These are phyloP conservation scores for Alloplasta piceator DNA, from an alignment of 2,888 invertebrate genomes.

Conservation along the genomic window DNA sequence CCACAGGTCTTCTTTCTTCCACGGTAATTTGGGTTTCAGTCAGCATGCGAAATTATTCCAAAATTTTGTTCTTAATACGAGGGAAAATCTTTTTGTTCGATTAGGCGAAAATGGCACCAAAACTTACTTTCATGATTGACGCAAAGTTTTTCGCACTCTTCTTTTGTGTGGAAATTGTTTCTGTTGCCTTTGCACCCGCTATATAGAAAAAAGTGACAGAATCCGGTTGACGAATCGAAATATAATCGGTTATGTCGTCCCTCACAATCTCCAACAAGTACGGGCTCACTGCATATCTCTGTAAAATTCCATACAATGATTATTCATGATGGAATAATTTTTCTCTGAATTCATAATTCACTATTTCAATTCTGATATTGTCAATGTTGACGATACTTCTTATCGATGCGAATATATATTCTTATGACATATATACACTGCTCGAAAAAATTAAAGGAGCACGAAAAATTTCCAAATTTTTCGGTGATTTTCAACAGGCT, in stretches of 20 bases:
- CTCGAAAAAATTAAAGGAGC: too few relatives aligned
- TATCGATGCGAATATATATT: too few relatives aligned
- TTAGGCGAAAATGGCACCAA: background rate
- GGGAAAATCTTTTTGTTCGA: background rate
- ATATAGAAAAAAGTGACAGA: constrained; percentile 93
- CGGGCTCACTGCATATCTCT: constrained; percentile 80
- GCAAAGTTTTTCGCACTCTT: constrained; percentile 89
- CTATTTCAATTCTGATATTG: too few relatives aligned
- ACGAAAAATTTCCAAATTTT: too few relatives aligned
- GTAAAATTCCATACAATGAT: constrained; percentile 37
- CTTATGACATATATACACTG: too few relatives aligned
- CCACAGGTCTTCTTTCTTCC: constrained; percentile 67
- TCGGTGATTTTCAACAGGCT: too few relatives aligned
- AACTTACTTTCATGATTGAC: constrained; percentile 84
- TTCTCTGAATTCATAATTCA: background rate
- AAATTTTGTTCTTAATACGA: constrained; percentile 6
- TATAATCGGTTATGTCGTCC: constrained; percentile 80
- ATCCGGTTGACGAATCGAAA: constrained; percentile 88
- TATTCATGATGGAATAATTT: background rate
- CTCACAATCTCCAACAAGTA: constrained; percentile 72
- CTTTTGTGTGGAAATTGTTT: constrained; percentile 92
- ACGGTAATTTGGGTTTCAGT: constrained; percentile 56
- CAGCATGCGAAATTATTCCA: constrained; percentile 69
- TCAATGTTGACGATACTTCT: too few relatives aligned
- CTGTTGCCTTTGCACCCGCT: constrained; percentile 95